Evolutionary conservation across 1,140 invertebrate genomes (phyloP), one percentile per base, ranked within the genome.

Genomic region (Manduca sexta): DNA sequence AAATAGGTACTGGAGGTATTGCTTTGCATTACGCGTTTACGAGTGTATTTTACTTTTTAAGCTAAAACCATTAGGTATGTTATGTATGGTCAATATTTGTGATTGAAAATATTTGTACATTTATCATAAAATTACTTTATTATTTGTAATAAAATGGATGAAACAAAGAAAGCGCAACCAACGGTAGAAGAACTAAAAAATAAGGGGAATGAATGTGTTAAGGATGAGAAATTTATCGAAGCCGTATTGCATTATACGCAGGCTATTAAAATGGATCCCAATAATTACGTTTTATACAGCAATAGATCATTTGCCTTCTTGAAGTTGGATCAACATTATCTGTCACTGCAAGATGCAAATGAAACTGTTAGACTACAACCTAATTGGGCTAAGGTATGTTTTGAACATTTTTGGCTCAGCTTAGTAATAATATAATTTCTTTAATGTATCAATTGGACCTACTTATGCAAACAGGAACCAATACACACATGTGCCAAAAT

Each of bases 241-340:
- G 93, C 94, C 13, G 88, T 94, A 47, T 78, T 95, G 42, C 92
- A 94, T 83, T 95, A 95, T 69, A 93, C 92, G 10, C 89, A 93
- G 69, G 94, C 93, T 1, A 91, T 95, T 63, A 93, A 94, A 85
- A 71, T 91, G 47, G 92, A 94, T 60, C 89, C 90, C 17, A 87
- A 86, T 39, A 94, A 94, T 83, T 90, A 89, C 74, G 86, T 90
- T 5, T 72, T 95, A 3, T 93, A 93, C 71, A 94, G 93, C 66
- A 95, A 95, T 74, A 86, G 94, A 69, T 95, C 93, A 2, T 88
- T 91, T 60, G 92, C 92, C 14, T 95, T 94, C 79, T 80, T 95
- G 11, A 93, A 93, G 74, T 80, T 93, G 57, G 89, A 93, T 54
- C 93, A 94, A 68, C 93, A 91, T 74, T 92, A 91, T 77, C 89